These are phyloP conservation scores for Vipera ursinii DNA, from an alignment of 2,797 vertebrate genomes.

Conservation along the genomic window DNA sequence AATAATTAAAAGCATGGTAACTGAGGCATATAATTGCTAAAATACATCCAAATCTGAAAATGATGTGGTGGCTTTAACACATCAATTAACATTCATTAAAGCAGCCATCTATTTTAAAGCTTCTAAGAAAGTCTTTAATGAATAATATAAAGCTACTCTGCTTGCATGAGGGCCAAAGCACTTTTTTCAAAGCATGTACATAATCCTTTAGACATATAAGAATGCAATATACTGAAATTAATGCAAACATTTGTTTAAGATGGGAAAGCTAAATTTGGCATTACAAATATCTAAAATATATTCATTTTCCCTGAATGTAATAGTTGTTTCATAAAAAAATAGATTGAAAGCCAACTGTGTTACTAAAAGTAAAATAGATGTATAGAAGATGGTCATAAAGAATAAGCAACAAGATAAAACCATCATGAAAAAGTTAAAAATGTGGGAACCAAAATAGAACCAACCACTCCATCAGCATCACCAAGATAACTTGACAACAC, in stretches of 20 bases:
- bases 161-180: neutral
- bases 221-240: neutral
- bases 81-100: neutral
- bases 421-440: neutral
- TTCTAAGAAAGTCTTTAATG: neutral
- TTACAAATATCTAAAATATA: neutral
- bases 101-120: neutral
- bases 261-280: neutral
- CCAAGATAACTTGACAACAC: neutral
- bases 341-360: neutral
- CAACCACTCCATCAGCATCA: neutral
- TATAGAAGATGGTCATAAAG: neutral
- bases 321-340: neutral
- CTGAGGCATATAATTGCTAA: neutral
- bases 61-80: neutral
- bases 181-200: neutral
- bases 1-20: neutral
- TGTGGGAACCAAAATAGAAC: neutral
- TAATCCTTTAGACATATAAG: neutral
- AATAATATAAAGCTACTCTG: neutral
- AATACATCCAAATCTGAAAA: neutral
- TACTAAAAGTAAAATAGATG: neutral
- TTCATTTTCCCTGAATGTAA: neutral
- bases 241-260: neutral
- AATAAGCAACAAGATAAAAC: neutral